phyloP scores from a whole-genome alignment of 2,113 vertebrate genomes.

The Rhodinocichla rosea region DNA sequence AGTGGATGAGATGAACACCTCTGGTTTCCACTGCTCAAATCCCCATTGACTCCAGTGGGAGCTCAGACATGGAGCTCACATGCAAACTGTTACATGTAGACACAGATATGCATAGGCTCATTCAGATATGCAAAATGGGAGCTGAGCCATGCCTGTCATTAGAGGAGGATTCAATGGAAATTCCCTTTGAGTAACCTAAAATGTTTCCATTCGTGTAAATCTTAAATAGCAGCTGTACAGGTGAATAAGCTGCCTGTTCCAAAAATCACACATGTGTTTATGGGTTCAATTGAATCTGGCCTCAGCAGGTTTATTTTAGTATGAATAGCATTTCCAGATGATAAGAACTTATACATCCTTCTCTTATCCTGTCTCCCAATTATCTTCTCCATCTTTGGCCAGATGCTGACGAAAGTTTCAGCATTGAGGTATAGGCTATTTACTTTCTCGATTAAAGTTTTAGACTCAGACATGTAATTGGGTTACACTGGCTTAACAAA shows the following conservation, averaged over 20 bases:
- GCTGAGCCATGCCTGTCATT: neutral
- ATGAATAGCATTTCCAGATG: neutral
- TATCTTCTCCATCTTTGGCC: neutral
- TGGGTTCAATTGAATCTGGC: neutral
- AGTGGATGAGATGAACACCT: fast-evolving
- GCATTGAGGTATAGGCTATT: fast-evolving
- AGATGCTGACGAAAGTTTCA: neutral
- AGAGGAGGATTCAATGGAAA: neutral
- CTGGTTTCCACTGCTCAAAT: neutral
- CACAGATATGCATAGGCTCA: neutral
- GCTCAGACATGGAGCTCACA: neutral
- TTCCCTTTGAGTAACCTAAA: neutral
- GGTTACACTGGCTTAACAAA: neutral
- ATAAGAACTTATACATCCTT: neutral
- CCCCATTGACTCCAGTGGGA: neutral
- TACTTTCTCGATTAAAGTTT: neutral
- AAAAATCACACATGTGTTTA: neutral
- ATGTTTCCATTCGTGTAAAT: neutral
- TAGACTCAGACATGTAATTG: neutral
- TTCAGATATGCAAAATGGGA: neutral
- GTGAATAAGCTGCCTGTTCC: neutral
- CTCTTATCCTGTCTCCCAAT: neutral
- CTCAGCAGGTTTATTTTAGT: neutral
- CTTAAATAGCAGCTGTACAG: neutral
- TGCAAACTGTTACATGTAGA: neutral